phyloP scores from a whole-genome alignment of 2,888 invertebrate genomes.

The Himalopsyche kuldschensis region DNA sequence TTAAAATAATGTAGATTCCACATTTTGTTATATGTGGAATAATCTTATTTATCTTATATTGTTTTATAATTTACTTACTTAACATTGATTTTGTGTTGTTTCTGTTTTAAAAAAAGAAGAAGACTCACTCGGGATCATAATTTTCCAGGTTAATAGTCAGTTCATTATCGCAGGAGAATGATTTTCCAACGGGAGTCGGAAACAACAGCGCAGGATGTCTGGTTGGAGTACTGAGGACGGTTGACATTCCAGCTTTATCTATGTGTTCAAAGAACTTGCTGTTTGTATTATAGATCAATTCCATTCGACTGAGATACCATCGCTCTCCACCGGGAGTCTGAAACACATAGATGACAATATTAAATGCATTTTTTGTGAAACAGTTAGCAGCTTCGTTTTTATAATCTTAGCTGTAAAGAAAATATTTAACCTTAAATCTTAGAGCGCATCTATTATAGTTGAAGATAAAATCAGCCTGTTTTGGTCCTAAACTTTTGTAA shows the following conservation, averaged over 20 bases:
- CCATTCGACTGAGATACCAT: constrained; percentile 83
- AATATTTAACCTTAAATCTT: too few relatives aligned
- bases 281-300: constrained; percentile 72
- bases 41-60: too few relatives aligned
- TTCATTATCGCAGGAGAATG: constrained; percentile 75
- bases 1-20: too few relatives aligned
- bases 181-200: constrained; percentile 85
- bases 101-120: not conserved
- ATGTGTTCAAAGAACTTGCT: constrained; percentile 63
- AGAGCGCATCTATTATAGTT: too few relatives aligned
- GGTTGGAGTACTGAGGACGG: constrained; percentile 60
- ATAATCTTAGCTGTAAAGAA: too few relatives aligned
- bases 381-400: too few relatives aligned
- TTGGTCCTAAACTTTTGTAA: too few relatives aligned
- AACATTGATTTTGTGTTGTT: not conserved
- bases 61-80: too few relatives aligned
- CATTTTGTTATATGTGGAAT: too few relatives aligned
- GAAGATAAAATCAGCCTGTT: too few relatives aligned
- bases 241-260: constrained; percentile 58
- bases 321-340: constrained; percentile 86
- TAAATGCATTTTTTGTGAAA: too few relatives aligned
- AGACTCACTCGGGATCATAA: constrained; percentile 53
- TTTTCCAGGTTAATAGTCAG: constrained; percentile 66
- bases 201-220: constrained; percentile 67
- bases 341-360: not conserved